phyloP scores from a whole-genome alignment of 1,140 invertebrate genomes.

The Gryllus bimaculatus region DNA sequence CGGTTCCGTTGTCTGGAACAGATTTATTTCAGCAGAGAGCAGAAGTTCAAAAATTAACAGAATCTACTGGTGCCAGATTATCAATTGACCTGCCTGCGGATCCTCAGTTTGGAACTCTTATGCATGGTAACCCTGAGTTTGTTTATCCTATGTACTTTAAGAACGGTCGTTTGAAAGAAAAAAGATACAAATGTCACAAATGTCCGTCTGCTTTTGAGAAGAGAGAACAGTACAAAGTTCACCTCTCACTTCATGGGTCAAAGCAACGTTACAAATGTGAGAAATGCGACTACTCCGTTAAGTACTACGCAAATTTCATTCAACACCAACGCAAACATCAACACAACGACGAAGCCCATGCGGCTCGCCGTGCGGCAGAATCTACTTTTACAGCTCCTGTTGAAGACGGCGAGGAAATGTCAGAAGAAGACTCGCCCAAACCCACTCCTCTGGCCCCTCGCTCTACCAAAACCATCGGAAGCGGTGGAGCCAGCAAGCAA shows the following conservation, averaged over 20 bases:
- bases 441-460: constrained; percentile 6
- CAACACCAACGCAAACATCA: constrained; percentile 71
- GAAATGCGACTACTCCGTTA: constrained; percentile 80
- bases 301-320: constrained; percentile 71
- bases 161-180: constrained; percentile 63
- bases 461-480: constrained; percentile 10
- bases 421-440: constrained; percentile 25
- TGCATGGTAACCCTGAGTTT: constrained; percentile 65
- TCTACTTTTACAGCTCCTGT: constrained; percentile 30
- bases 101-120: constrained; percentile 53
- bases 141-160: constrained; percentile 64
- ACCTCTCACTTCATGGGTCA: constrained; percentile 72
- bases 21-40: constrained; percentile 49
- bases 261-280: constrained; percentile 75
- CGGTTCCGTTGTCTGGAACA: constrained; percentile 50
- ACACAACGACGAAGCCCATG: constrained; percentile 54
- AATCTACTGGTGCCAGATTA: not conserved
- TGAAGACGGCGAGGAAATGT: constrained; percentile 31
- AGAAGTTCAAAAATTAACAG: constrained; percentile 37
- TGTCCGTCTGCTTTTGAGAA: constrained; percentile 85
- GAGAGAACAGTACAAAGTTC: constrained; percentile 72
- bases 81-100: constrained; percentile 37
- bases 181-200: constrained; percentile 72
- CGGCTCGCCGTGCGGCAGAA: constrained; percentile 30
- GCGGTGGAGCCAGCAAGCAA: not conserved